Conservation (phyloP, 2,888 invertebrate genomes). For the Diploptera punctata region DNA sequence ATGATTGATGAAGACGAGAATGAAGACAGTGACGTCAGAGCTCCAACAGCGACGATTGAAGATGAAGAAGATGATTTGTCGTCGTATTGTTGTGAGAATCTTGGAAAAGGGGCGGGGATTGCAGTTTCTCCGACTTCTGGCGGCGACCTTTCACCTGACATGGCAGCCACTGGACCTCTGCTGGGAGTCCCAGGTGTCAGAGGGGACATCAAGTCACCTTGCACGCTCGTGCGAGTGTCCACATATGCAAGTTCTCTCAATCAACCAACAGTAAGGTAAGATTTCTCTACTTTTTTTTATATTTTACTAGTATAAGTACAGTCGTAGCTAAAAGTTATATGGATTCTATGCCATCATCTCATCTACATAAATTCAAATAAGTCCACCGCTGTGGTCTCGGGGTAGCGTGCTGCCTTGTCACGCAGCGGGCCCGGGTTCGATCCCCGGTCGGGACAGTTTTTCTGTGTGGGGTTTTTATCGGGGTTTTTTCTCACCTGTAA, state of each 20-base stretch:
- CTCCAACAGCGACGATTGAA: not conserved
- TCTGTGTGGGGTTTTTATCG: too few relatives aligned
- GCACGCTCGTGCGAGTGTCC: slow-evolving; percentile 29
- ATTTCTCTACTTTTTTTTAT: too few relatives aligned
- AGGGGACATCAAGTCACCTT: not conserved
- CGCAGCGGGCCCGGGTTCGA: too few relatives aligned
- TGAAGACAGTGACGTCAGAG: not conserved
- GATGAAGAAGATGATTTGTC: slow-evolving; percentile 6
- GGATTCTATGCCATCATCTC: too few relatives aligned
- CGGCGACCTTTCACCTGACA: not conserved
- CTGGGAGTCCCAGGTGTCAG: slow-evolving; percentile 4
- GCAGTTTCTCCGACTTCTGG: not conserved
- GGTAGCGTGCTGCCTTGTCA: too few relatives aligned
- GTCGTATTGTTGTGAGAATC: slow-evolving; percentile 7
- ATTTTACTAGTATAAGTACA: too few relatives aligned
- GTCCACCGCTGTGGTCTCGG: too few relatives aligned
- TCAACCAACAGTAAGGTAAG: slow-evolving; percentile 25
- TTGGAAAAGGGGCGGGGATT: not conserved
- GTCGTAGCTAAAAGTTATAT: too few relatives aligned
- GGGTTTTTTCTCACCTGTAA: too few relatives aligned
- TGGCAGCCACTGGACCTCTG: slow-evolving; percentile 14
- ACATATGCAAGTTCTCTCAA: slow-evolving; percentile 38
- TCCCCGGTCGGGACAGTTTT: too few relatives aligned
- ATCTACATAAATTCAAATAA: too few relatives aligned
- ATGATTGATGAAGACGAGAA: slow-evolving; percentile 15